Conservation (phyloP, 1,140 invertebrate species). For the Eriocheir sinensis region DNA sequence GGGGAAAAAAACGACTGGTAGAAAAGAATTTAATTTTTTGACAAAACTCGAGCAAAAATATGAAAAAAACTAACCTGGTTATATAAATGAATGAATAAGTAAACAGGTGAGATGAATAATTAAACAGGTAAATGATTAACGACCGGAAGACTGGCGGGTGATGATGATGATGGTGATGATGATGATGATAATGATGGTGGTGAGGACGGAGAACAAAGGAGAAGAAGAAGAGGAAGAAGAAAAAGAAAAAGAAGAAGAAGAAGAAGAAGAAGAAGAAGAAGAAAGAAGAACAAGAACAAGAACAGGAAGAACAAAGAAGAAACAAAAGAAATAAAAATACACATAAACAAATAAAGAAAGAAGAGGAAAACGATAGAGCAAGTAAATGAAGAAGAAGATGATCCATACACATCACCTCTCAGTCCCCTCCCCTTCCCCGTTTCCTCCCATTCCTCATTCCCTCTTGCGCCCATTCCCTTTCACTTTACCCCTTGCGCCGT, state of each 20-base stretch:
- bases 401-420: neutral
- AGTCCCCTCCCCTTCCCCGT: neutral
- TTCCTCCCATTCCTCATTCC: neutral
- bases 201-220: neutral
- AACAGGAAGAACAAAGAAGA: neutral
- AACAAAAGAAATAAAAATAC: neutral
- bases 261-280: neutral
- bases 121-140: neutral
- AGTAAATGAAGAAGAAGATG: neutral
- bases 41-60: too few relatives aligned
- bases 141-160: neutral
- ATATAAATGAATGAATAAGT: too few relatives aligned
- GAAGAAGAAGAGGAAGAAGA: too few relatives aligned
- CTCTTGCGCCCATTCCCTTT: neutral
- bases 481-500: neutral
- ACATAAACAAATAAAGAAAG: too few relatives aligned
- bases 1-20: too few relatives aligned
- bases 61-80: too few relatives aligned
- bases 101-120: too few relatives aligned
- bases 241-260: slow-evolving; percentile 5
- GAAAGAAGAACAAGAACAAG: slow-evolving; percentile 9
- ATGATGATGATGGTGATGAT: neutral
- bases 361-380: neutral
- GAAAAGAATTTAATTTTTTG: too few relatives aligned
- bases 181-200: neutral